Conservation (phyloP, 2,113 vertebrate genomes). For the Nipponia nippon region DNA sequence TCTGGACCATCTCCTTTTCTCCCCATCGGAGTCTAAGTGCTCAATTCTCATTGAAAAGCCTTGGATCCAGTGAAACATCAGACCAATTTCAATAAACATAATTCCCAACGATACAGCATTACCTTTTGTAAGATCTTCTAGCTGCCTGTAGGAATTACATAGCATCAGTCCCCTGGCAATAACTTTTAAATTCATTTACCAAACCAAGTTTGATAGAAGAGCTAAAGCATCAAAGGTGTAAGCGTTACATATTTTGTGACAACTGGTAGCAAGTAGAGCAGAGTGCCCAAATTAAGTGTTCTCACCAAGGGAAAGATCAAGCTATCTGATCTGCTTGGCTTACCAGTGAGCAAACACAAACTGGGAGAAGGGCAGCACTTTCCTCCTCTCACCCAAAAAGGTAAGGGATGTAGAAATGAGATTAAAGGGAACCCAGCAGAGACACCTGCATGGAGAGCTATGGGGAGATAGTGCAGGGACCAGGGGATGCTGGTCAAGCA, state of each 20-base stretch:
- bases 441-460: background rate
- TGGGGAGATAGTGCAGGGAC: background rate
- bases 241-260: fast-evolving
- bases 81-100: background rate
- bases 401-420: background rate
- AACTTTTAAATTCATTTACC: background rate
- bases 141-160: background rate
- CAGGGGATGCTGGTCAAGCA: background rate
- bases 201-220: background rate
- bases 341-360: background rate
- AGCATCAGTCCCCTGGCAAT: background rate
- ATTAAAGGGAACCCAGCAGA: background rate
- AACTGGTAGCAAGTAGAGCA: background rate
- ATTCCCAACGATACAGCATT: background rate
- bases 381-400: background rate
- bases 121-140: background rate
- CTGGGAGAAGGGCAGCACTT: background rate
- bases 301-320: background rate
- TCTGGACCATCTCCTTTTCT: background rate
- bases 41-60: background rate
- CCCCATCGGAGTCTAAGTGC: background rate
- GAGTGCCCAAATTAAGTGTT: background rate
- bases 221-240: fast-evolving
- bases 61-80: background rate
- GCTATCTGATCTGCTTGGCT: fast-evolving